Conservation (phyloP, 2,888 invertebrate species). For the Melieria crassipennis region DNA sequence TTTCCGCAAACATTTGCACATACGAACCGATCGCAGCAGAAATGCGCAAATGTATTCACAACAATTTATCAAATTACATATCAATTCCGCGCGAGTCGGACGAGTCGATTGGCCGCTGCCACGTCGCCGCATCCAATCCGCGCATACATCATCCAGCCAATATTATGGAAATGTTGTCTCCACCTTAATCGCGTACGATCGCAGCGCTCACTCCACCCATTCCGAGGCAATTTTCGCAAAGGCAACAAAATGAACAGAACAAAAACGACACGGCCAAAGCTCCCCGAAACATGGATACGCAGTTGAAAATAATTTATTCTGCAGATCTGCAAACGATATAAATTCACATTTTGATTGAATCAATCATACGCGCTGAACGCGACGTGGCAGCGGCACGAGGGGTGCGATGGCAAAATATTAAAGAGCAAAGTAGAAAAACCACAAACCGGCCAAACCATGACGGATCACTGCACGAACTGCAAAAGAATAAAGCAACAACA, state of each 20-base stretch:
- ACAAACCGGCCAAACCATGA: conserved; percentile 8
- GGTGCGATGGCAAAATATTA: neutral
- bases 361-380: conserved; percentile 50
- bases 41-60: conserved; percentile 21
- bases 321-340: conserved; percentile 46
- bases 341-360: conserved; percentile 60
- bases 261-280: conserved; percentile 5
- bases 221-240: conserved; percentile 21
- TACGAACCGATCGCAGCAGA: too few relatives aligned
- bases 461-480: conserved; percentile 24
- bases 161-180: conserved; percentile 31
- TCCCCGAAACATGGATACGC: conserved; percentile 26
- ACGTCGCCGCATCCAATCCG: too few relatives aligned
- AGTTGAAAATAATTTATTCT: conserved; percentile 39
- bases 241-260: conserved; percentile 5
- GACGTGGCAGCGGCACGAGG: neutral
- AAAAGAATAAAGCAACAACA: neutral
- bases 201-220: conserved; percentile 33
- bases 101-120: too few relatives aligned
- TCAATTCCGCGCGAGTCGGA: neutral
- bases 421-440: neutral
- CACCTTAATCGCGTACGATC: conserved; percentile 33
- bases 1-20: too few relatives aligned
- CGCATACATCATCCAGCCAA: too few relatives aligned
- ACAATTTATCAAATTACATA: conserved; percentile 39